A percentile compares a stretch with the other conserved stretches of the same genome.
phyloP scores from a whole-genome alignment of 2,797 vertebrate species.

The Labeo calbasu region DNA sequence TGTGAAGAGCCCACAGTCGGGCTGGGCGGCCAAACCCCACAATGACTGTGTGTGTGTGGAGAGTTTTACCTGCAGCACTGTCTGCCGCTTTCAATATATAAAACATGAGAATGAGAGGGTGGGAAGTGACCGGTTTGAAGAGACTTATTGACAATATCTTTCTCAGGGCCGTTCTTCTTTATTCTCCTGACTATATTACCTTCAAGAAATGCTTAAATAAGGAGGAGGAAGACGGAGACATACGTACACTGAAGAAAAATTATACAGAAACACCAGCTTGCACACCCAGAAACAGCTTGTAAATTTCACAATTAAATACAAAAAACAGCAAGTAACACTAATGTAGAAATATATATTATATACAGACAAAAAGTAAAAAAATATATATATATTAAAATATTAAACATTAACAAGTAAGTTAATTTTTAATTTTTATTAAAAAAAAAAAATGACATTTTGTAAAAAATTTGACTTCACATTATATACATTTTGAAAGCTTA shows the following conservation, averaged over 20 bases:
- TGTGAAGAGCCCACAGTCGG: constrained; percentile 76
- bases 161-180: not conserved
- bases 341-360: too few species aligned
- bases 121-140: constrained; percentile 5
- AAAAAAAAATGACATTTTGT: too few species aligned
- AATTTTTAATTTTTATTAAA: too few species aligned
- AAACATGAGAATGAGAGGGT: constrained; percentile 20
- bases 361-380: too few species aligned
- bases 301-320: not conserved
- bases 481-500: too few species aligned
- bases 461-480: too few species aligned
- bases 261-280: not conserved
- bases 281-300: not conserved
- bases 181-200: not conserved
- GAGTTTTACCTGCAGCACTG: constrained; percentile 44
- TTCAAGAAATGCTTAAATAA: not conserved
- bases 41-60: constrained; percentile 28
- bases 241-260: not conserved
- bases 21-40: constrained; percentile 61
- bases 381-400: too few species aligned
- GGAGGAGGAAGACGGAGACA: not conserved
- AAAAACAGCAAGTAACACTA: too few species aligned
- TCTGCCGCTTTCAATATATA: constrained; percentile 10
- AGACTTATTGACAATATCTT: constrained; percentile 29
- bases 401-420: too few species aligned